These are phyloP conservation scores for Platichthys flesus DNA, from an alignment of 2,113 vertebrate species.

Conservation along the genomic window DNA sequence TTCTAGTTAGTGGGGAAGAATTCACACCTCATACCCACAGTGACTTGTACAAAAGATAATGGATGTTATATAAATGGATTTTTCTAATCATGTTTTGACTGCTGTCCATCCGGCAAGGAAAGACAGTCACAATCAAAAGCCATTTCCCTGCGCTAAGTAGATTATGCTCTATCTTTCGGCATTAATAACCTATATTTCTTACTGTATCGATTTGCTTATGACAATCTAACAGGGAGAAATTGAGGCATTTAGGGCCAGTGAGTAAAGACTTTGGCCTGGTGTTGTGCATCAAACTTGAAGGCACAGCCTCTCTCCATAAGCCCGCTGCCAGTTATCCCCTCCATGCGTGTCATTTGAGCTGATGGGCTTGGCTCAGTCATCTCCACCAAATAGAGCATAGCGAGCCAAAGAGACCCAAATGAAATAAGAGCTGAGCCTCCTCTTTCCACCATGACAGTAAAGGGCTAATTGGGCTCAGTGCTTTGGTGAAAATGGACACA, in stretches of 20 bases:
- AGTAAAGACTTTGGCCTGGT: constrained; percentile 35
- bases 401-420: constrained; percentile 28
- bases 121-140: constrained; percentile 27
- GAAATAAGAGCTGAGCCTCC: constrained; percentile 41
- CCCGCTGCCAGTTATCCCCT: constrained; percentile 50
- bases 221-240: constrained; percentile 43
- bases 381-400: constrained; percentile 31
- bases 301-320: constrained; percentile 18
- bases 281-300: constrained; percentile 57
- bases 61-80: constrained; percentile 6
- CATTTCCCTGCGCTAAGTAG: constrained; percentile 45
- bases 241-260: constrained; percentile 33
- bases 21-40: neutral
- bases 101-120: neutral
- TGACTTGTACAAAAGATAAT: neutral
- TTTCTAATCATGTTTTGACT: constrained; percentile 13
- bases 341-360: constrained; percentile 64
- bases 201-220: constrained; percentile 66
- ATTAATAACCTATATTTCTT: constrained; percentile 53
- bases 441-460: constrained; percentile 39
- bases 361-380: constrained; percentile 55
- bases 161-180: constrained; percentile 33
- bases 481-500: constrained; percentile 20
- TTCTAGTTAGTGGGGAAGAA: constrained; percentile 28
- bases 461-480: constrained; percentile 36